phyloP scores from a whole-genome alignment of 1,140 invertebrate genomes.

The Drosophila asahinai region DNA sequence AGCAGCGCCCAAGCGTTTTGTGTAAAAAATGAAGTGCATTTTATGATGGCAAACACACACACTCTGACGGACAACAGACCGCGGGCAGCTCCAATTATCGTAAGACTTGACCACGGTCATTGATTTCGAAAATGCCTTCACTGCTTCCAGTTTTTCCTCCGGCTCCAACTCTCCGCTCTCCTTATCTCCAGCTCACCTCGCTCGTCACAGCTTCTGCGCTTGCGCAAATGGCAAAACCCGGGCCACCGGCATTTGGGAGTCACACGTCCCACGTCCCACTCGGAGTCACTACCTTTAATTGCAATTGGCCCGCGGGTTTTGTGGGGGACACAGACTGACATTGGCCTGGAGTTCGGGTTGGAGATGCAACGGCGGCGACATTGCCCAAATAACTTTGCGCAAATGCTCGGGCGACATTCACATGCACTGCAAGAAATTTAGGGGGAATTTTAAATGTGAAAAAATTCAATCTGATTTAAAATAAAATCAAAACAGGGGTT shows the following conservation, averaged over 20 bases:
- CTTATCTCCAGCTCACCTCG: not conserved
- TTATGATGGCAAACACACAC: slow-evolving; percentile 32
- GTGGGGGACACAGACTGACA: slow-evolving; percentile 33
- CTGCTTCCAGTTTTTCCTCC: slow-evolving; percentile 17
- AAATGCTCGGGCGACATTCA: slow-evolving; percentile 36
- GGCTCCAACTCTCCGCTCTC: not conserved
- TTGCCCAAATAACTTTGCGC: slow-evolving; percentile 35
- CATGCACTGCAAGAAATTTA: slow-evolving; percentile 4
- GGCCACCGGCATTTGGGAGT: slow-evolving; percentile 33
- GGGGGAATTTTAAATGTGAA: no score
- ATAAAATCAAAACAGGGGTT: no score
- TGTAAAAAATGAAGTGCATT: slow-evolving; percentile 56
- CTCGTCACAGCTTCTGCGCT: slow-evolving; percentile 53
- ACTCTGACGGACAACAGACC: slow-evolving; percentile 30
- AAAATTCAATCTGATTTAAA: no score
- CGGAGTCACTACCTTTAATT: slow-evolving; percentile 28
- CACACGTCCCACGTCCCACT: slow-evolving; percentile 22
- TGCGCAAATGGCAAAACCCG: slow-evolving; percentile 67
- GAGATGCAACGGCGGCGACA: slow-evolving; percentile 20
- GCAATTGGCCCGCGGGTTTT: slow-evolving; percentile 35
- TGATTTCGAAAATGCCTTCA: slow-evolving; percentile 77
- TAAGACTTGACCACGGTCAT: slow-evolving; percentile 78
- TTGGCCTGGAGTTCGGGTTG: slow-evolving; percentile 19
- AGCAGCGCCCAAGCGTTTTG: slow-evolving; percentile 7
- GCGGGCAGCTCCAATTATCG: slow-evolving; percentile 64